These are phyloP conservation scores for Acromyrmex echinatior DNA, from an alignment of 1,140 invertebrate species.

Conservation along the genomic window DNA sequence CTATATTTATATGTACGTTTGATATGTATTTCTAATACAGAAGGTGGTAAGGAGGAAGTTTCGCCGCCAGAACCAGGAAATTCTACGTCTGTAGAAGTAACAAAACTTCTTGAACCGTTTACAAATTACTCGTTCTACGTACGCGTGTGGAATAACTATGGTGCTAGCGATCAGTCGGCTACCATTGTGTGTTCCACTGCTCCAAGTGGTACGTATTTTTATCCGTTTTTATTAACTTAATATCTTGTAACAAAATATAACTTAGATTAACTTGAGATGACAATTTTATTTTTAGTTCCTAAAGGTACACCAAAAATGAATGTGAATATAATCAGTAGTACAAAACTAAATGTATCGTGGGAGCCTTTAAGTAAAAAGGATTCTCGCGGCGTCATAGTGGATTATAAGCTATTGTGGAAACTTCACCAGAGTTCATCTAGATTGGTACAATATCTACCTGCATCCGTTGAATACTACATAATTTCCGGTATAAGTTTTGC, in stretches of 20 bases:
- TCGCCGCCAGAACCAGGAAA: conserved; percentile 85
- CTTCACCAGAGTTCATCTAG: conserved; percentile 85
- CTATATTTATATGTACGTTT: not conserved
- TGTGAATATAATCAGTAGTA: conserved; percentile 86
- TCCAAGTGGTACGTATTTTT: conserved; percentile 87
- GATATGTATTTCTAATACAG: conserved; percentile 69
- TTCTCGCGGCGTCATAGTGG: conserved; percentile 88
- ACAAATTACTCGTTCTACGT: conserved; percentile 91
- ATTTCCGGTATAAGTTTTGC: conserved; percentile 85
- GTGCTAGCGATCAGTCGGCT: conserved; percentile 89
- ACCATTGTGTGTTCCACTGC: conserved; percentile 88
- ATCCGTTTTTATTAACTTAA: conserved; percentile 1
- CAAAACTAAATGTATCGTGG: conserved; percentile 89
- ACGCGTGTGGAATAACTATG: conserved; percentile 88
- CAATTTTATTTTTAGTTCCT: conserved; percentile 86
- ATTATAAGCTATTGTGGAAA: conserved; percentile 90
- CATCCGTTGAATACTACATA: conserved; percentile 83
- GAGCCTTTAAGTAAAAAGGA: conserved; percentile 86
- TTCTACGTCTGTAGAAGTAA: conserved; percentile 86
- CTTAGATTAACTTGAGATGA: not conserved
- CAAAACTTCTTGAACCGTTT: conserved; percentile 88
- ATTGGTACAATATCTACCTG: conserved; percentile 83
- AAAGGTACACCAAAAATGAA: conserved; percentile 87
- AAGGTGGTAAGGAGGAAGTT: conserved; percentile 88
- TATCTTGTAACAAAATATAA: not conserved